Percentiles rank a stretch among this genome's conserved stretches.
These are phyloP conservation scores for Neomicropteryx cornuta DNA, from an alignment of 1,140 invertebrate species.

Conservation along the genomic window DNA sequence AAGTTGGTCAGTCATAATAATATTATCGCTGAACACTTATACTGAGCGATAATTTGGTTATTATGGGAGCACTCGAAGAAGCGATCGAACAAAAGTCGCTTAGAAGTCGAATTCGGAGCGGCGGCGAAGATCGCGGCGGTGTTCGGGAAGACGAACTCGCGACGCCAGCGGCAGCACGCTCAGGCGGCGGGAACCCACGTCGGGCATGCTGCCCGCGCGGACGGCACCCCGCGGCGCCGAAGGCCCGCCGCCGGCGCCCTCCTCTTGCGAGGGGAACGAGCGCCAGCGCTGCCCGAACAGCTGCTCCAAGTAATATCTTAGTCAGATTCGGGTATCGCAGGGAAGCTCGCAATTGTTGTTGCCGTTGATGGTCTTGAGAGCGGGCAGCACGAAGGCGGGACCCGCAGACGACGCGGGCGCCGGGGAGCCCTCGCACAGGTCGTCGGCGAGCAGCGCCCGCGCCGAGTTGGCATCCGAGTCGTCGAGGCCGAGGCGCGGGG, in stretches of 20 bases:
- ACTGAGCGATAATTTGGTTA: too few species aligned
- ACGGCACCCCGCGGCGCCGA: conserved; percentile 29
- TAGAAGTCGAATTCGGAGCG: conserved; percentile 36
- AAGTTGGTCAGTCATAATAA: too few species aligned
- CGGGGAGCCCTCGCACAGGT: conserved; percentile 23
- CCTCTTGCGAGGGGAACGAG: conserved; percentile 29
- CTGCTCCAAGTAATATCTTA: conserved; percentile 49
- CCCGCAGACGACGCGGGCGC: conserved; percentile 22
- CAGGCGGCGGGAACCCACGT: conserved; percentile 18
- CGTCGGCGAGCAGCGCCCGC: conserved; percentile 45
- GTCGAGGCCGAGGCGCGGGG: too few species aligned
- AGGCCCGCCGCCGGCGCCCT: conserved; percentile 37
- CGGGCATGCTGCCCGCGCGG: conserved; percentile 27
- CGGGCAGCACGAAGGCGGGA: conserved; percentile 35
- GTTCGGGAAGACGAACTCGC: conserved; percentile 25
- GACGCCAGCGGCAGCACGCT: conserved; percentile 17
- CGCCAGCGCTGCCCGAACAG: conserved; percentile 45
- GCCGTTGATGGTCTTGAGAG: conserved; percentile 51
- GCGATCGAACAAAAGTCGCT: too few species aligned
- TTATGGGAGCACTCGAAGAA: too few species aligned
- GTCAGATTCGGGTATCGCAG: conserved; percentile 47
- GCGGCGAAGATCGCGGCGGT: conserved; percentile 31
- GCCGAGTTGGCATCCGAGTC: conserved; percentile 55
- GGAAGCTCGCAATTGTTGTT: conserved; percentile 70
- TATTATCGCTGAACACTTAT: too few species aligned